Base-by-base conservation (phyloP, 2,113 vertebrate genomes). In the Pampusana beccarii region DNA sequence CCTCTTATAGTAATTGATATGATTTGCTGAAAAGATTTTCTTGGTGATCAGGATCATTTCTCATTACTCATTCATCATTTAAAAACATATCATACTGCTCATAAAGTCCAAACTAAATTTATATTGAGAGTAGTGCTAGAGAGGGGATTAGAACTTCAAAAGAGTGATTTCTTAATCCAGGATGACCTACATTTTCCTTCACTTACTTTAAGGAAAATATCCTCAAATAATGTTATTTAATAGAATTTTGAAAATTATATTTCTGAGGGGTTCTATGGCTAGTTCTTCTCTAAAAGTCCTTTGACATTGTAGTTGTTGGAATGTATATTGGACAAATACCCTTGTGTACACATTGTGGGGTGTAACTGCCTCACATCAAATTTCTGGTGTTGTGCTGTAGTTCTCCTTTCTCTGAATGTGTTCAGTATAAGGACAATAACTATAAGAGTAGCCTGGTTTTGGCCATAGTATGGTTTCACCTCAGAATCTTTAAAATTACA, bases 141-240 rank as follows among this genome's bases (percentile, higher is more conserved):
- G 81, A 93, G 50, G 33, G 33, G 31, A 80, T 81, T 95, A 90
- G 72, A 82, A 93, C 66, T 82, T 95, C 73, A 88, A 77, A 92
- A 74, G 69, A 11, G 16, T 70, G 29, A 87, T 74, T 79, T 84
- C 51, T 69, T 89, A 95, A 92, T 87, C 58, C n/a, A 36, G 16
- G 57, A 85, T 72, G 73, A 92, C 70, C 71, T 90, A 92, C 23
- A 80, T 96, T 93, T 95, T 92, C 29, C 9, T 72, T 65, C 44
- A 61, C 13, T 86, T 38, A 62, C 60, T 87, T 90, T 77, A 77
- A 65, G 42, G 44, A 96, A 82, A 80, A 58, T 70, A 70, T 44
- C 42, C 34, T 50, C 42, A 90, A 94, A 90, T 73, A 67, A 78
- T 33, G 8, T 50, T 62, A 60, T 67, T 86, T 91, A 78, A 79